Percentiles rank a stretch among this genome's conserved stretches.
Conservation (phyloP, 2,888 invertebrate species). For the Lasioglossum oenotherae region DNA sequence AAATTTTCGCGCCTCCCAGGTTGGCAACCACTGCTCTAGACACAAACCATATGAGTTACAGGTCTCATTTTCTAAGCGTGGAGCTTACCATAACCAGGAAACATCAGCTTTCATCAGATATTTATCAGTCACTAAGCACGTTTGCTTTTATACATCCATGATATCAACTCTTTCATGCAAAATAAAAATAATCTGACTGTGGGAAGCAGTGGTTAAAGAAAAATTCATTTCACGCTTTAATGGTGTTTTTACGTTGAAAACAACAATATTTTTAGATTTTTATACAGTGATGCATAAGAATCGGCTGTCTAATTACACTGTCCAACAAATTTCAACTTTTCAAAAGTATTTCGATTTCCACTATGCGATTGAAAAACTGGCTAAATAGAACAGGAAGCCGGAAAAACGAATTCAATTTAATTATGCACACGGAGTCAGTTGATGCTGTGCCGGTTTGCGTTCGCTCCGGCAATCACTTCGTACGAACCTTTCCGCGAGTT, state of each 20-base stretch:
- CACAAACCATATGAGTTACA: neutral
- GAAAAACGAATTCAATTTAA: constrained; percentile 30
- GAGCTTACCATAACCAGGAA: neutral
- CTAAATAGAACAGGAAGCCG: constrained; percentile 13
- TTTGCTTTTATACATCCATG: neutral
- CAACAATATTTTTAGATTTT: too few relatives aligned
- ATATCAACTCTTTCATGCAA: neutral
- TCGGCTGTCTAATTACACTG: too few relatives aligned
- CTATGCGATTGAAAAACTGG: neutral
- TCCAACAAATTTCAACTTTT: too few relatives aligned
- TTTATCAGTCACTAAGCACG: neutral
- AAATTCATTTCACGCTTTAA: too few relatives aligned
- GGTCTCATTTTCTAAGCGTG: too few relatives aligned
- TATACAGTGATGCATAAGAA: too few relatives aligned
- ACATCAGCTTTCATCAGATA: neutral
- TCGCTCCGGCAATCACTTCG: neutral
- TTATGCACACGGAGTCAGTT: constrained; percentile 13
- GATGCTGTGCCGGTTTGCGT: constrained; percentile 1
- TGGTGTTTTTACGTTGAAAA: too few relatives aligned
- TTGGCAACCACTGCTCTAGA: neutral
- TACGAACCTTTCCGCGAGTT: neutral
- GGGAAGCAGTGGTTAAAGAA: too few relatives aligned
- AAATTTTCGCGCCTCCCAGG: too few relatives aligned
- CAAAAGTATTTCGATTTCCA: too few relatives aligned
- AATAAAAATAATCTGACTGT: too few relatives aligned